Conservation (phyloP, 1,140 invertebrate species). For the Drosophila kohkoa region DNA sequence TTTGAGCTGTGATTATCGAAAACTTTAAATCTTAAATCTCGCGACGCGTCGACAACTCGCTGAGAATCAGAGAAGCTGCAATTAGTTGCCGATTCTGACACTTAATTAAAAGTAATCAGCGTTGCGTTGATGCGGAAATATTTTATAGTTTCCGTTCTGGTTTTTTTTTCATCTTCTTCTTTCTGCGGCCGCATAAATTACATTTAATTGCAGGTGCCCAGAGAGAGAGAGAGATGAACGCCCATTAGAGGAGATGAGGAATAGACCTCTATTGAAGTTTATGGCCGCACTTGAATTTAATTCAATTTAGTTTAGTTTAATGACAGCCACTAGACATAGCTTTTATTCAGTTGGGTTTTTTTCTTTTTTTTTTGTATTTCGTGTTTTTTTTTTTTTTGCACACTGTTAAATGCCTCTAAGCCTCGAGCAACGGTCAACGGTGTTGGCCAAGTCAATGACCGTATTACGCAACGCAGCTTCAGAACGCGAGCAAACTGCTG, state of each 20-base stretch:
- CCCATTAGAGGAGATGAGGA: constrained; percentile 26
- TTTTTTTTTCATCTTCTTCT: constrained; percentile 18
- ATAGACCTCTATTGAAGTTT: constrained; percentile 15
- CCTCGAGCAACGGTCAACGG: constrained; percentile 49
- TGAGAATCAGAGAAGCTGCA: constrained; percentile 28
- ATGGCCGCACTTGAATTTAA: constrained; percentile 53
- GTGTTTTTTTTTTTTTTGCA: constrained; percentile 38
- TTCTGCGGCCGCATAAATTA: constrained; percentile 39
- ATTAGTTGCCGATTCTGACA: constrained; percentile 55
- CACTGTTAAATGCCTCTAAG: constrained; percentile 48
- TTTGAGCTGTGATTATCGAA: constrained; percentile 29
- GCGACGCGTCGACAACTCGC: constrained; percentile 12
- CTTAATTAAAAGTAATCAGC: constrained; percentile 67
- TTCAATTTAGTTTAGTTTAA: constrained; percentile 29
- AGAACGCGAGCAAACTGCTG: constrained; percentile 32
- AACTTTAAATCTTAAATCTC: constrained; percentile 32
- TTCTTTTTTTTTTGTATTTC: background rate
- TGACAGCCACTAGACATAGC: constrained; percentile 8
- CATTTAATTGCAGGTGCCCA: constrained; percentile 50
- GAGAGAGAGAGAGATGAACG: background rate
- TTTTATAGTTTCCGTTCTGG: constrained; percentile 75
- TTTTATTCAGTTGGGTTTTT: constrained; percentile 2
- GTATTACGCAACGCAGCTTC: constrained; percentile 78
- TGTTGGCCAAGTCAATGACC: constrained; percentile 71
- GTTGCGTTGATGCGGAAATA: constrained; percentile 50